These are phyloP conservation scores for Steinernema carpocapsae DNA, from an alignment of 2,888 invertebrate species.

Conservation along the genomic window DNA sequence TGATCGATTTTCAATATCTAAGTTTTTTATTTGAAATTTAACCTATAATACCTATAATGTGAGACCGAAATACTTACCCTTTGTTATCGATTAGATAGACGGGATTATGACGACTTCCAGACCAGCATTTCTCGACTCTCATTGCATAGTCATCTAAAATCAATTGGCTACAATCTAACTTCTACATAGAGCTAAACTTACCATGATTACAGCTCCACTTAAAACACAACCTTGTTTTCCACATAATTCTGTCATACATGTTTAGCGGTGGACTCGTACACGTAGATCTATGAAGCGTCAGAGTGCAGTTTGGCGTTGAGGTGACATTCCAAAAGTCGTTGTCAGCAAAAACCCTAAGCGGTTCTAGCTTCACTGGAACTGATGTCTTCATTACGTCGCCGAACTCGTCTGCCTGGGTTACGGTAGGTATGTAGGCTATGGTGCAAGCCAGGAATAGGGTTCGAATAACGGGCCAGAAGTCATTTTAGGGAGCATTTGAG, in stretches of 20 bases:
- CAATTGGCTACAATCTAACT: not conserved
- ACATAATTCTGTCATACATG: slow-evolving; percentile 40
- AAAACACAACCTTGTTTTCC: slow-evolving; percentile 51
- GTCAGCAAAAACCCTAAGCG: slow-evolving; percentile 43
- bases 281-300: slow-evolving; percentile 33
- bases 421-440: not conserved
- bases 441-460: not conserved
- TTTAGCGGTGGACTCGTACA: slow-evolving; percentile 34
- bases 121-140: slow-evolving; percentile 53
- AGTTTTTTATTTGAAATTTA: slow-evolving; percentile 29
- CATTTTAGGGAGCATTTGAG: no score
- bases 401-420: slow-evolving; percentile 38
- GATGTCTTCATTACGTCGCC: slow-evolving; percentile 44
- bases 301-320: slow-evolving; percentile 31
- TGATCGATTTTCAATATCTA: no score
- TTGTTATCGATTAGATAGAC: slow-evolving; percentile 45
- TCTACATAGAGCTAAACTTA: not conserved
- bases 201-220: slow-evolving; percentile 35
- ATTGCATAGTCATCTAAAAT: slow-evolving; percentile 43
- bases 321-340: slow-evolving; percentile 28
- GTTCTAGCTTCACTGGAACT: slow-evolving; percentile 45
- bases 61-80: slow-evolving; percentile 40
- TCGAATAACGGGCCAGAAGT: no score
- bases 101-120: slow-evolving; percentile 45
- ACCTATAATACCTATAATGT: not conserved